Percentiles rank a stretch among this genome's conserved stretches.
Conservation (phyloP, 2,888 invertebrate species). For the Alentia gelatinosa region DNA sequence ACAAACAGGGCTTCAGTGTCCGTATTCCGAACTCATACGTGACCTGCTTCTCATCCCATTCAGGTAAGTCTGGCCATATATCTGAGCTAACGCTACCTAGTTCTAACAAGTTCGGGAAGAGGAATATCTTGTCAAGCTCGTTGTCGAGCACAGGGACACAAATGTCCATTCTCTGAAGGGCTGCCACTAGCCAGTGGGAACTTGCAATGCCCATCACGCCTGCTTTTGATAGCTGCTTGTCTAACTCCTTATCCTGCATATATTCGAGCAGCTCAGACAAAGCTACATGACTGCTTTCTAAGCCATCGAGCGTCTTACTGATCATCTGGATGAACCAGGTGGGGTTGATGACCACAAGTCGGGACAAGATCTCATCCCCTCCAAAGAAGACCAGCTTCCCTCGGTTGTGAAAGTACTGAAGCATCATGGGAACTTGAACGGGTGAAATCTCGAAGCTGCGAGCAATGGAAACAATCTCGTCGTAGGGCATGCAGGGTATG, state of each 20-base stretch:
- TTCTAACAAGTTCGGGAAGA: conserved; percentile 66
- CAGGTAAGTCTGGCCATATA: conserved; percentile 69
- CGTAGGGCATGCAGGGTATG: conserved; percentile 66
- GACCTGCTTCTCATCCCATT: conserved; percentile 70
- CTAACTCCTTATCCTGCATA: conserved; percentile 67
- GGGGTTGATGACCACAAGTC: conserved; percentile 67
- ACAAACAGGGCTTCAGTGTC: conserved; percentile 63
- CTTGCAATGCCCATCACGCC: conserved; percentile 59
- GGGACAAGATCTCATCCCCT: conserved; percentile 64
- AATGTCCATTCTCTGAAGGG: conserved; percentile 65
- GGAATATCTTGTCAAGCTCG: conserved; percentile 57
- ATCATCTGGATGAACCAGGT: conserved; percentile 67
- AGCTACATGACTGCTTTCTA: conserved; percentile 60
- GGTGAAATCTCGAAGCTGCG: conserved; percentile 67
- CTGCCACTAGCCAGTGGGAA: conserved; percentile 67
- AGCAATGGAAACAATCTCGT: conserved; percentile 67
- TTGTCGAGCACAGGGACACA: conserved; percentile 62
- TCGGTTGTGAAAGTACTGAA: conserved; percentile 66
- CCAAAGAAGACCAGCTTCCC: conserved; percentile 67
- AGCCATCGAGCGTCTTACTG: conserved; percentile 60
- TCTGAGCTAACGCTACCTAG: conserved; percentile 65
- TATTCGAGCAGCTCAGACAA: conserved; percentile 60
- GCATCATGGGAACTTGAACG: conserved; percentile 63
- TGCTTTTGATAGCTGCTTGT: conserved; percentile 64
- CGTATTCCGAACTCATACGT: conserved; percentile 67